Conservation (phyloP, 2,888 invertebrate species). For the Drosophila meridiana region DNA sequence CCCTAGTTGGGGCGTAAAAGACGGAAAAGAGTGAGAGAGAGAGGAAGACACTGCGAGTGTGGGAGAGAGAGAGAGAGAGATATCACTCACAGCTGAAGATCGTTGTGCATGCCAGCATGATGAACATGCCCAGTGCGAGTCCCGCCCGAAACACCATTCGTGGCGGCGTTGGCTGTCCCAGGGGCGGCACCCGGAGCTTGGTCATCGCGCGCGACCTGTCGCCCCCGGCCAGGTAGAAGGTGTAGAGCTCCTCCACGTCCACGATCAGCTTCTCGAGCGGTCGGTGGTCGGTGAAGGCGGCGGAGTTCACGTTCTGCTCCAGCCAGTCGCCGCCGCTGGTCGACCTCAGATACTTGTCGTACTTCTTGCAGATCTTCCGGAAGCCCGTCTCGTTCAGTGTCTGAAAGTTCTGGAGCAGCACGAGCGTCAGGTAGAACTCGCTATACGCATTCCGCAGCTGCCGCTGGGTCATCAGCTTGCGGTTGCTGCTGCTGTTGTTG, state of each 20-base stretch:
- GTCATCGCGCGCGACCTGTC: conserved; percentile 98
- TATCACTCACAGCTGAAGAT: conserved; percentile 90
- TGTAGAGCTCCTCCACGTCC: conserved; percentile 95
- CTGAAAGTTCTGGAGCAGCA: conserved; percentile 98
- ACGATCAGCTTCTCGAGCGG: conserved; percentile 87
- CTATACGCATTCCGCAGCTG: conserved; percentile 94
- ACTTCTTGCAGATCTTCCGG: conserved; percentile 99
- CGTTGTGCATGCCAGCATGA: conserved; percentile 92
- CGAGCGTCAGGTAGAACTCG: conserved; percentile 97
- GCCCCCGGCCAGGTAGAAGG: conserved; percentile 93
- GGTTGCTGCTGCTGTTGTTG: conserved; percentile 1
- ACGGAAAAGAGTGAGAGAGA: not conserved
- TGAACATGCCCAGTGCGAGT: conserved; percentile 95
- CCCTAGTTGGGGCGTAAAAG: not conserved
- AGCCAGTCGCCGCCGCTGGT: conserved; percentile 96
- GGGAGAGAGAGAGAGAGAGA: not conserved
- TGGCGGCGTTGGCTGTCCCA: conserved; percentile 94
- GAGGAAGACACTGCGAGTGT: not conserved
- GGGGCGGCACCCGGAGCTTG: conserved; percentile 96
- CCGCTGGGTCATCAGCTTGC: conserved; percentile 56
- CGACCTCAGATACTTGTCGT: conserved; percentile 94
- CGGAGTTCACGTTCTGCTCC: conserved; percentile 91
- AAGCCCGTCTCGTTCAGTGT: conserved; percentile 98
- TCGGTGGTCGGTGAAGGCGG: conserved; percentile 48
- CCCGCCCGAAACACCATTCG: conserved; percentile 98